Evolutionary conservation across 1,140 invertebrate species (phyloP).

Genomic region (Dinothrombium tinctorium): DNA sequence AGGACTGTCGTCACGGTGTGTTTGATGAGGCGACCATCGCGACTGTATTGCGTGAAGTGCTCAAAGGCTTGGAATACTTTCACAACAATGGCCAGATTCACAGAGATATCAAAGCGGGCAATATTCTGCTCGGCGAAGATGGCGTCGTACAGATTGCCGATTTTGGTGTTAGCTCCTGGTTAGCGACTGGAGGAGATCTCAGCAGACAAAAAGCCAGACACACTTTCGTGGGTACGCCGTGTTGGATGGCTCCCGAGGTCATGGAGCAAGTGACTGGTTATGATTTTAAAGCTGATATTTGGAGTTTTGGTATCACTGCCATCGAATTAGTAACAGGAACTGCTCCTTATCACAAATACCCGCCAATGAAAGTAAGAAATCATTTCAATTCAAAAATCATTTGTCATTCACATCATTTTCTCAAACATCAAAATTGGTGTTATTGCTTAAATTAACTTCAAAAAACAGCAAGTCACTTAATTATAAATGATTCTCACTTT

Average conservation of each 20-base stretch:
- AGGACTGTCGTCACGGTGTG: conserved; percentile 80
- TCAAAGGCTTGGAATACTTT: conserved; percentile 96
- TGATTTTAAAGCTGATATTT: conserved; percentile 99
- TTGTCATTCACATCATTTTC: background rate
- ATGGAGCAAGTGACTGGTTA: conserved; percentile 98
- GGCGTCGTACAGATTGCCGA: conserved; percentile 93
- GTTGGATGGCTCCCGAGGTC: conserved; percentile 99
- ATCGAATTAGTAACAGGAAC: conserved; percentile 97
- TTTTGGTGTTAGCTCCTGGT: conserved; percentile 77
- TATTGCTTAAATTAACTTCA: no score
- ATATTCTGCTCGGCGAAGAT: conserved; percentile 89
- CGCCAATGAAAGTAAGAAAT: conserved; percentile 74
- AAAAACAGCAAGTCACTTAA: no score
- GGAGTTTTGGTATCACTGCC: conserved; percentile 96
- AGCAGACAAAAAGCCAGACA: conserved; percentile 84
- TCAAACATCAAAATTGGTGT: background rate
- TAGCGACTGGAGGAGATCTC: conserved; percentile 66
- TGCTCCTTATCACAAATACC: conserved; percentile 95
- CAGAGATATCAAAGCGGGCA: conserved; percentile 53
- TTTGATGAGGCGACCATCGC: conserved; percentile 95
- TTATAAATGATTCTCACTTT: conserved; percentile 6
- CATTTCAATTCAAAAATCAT: background rate
- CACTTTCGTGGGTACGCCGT: conserved; percentile 91
- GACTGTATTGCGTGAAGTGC: conserved; percentile 91
- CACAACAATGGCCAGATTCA: conserved; percentile 98